Conservation (phyloP, 2,113 vertebrate genomes). For the Nibea albiflora region DNA sequence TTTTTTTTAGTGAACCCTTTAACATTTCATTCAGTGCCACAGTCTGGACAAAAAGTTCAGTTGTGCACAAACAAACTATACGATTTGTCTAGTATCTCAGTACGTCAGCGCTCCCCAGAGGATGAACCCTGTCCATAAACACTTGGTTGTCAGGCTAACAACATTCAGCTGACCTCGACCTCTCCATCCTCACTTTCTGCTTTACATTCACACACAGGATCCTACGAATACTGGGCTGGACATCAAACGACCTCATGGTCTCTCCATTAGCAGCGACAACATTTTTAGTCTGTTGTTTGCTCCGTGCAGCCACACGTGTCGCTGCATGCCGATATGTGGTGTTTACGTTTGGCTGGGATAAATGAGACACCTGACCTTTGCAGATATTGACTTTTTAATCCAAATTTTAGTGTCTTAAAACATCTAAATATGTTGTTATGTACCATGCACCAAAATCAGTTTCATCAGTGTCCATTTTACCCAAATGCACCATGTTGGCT, state of each 20-base stretch:
- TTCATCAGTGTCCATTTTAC: background rate
- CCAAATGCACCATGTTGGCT: background rate
- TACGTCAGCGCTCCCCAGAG: background rate
- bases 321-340: too few relatives aligned
- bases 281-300: too few relatives aligned
- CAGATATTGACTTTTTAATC: background rate
- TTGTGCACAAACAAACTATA: too few relatives aligned
- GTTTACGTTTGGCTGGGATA: background rate
- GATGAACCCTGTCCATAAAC: background rate
- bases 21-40: too few relatives aligned
- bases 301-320: too few relatives aligned
- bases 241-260: too few relatives aligned
- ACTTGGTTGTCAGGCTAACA: too few relatives aligned
- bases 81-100: background rate
- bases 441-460: background rate
- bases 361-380: background rate
- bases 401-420: background rate
- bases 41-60: background rate
- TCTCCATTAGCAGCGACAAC: too few relatives aligned
- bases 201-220: too few relatives aligned
- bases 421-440: background rate
- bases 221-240: too few relatives aligned
- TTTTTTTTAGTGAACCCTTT: background rate
- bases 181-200: too few relatives aligned
- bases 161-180: too few relatives aligned